These are phyloP conservation scores for Geotrypetes seraphini DNA, from an alignment of 2,797 vertebrate genomes.

Conservation along the genomic window DNA sequence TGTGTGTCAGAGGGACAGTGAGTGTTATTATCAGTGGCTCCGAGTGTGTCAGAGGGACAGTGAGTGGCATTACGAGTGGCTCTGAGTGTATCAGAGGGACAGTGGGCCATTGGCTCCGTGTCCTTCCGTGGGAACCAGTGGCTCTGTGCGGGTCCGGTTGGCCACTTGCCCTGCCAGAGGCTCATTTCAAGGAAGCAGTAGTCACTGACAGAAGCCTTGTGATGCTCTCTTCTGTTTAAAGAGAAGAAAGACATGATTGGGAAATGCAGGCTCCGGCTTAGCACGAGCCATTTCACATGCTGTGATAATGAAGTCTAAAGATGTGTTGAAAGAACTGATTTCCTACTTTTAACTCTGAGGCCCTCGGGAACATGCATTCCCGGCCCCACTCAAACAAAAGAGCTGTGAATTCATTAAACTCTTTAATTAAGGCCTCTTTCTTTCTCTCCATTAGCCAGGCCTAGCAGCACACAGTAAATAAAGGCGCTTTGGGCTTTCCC, in stretches of 20 bases:
- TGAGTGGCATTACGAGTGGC: too few relatives aligned
- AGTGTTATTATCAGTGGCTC: too few relatives aligned
- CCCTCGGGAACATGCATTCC: slow-evolving; percentile 61
- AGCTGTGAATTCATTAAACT: slow-evolving; percentile 89
- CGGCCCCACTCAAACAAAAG: slow-evolving; percentile 75
- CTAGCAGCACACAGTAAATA: slow-evolving; percentile 73
- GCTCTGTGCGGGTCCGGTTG: too few relatives aligned
- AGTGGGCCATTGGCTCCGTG: too few relatives aligned
- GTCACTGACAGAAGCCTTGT: slow-evolving; percentile 45
- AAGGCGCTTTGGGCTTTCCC: slow-evolving; percentile 68
- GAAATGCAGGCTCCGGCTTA: slow-evolving; percentile 95
- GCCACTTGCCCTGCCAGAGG: too few relatives aligned
- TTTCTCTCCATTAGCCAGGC: slow-evolving; percentile 71
- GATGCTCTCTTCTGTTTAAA: slow-evolving; percentile 82
- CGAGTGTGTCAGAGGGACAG: too few relatives aligned
- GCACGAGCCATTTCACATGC: slow-evolving; percentile 97
- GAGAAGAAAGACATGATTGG: slow-evolving; percentile 73
- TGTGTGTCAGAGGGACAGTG: too few relatives aligned
- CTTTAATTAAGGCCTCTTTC: slow-evolving; percentile 87
- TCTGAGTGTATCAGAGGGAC: too few relatives aligned
- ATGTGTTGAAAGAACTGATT: slow-evolving; percentile 97
- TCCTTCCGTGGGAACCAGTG: too few relatives aligned
- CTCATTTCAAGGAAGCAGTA: slow-evolving; percentile 54
- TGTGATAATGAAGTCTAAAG: slow-evolving; percentile 98
- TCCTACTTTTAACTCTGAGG: slow-evolving; percentile 76